Percentiles rank a stretch among this genome's conserved stretches.
These are phyloP conservation scores for Hylaea fasciaria DNA, from an alignment of 2,888 invertebrate species.

Conservation along the genomic window DNA sequence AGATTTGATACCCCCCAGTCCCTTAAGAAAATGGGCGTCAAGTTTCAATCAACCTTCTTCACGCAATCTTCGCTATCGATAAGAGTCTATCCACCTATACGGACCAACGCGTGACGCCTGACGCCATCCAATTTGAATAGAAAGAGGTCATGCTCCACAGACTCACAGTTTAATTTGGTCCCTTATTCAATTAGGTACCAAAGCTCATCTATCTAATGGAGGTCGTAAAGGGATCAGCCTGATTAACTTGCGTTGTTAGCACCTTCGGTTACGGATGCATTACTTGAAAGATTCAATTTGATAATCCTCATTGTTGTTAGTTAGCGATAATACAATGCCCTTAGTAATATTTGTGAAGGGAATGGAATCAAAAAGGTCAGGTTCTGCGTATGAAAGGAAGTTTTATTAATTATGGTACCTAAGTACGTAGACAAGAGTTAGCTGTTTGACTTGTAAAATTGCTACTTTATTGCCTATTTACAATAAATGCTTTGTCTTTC, in stretches of 20 bases:
- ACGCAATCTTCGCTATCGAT: constrained; percentile 63
- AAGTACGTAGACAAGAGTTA: no score
- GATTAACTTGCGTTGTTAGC: constrained; percentile 78
- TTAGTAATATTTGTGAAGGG: constrained; percentile 30
- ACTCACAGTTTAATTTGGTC: constrained; percentile 75
- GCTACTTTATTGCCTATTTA: no score
- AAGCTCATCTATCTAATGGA: constrained; percentile 77
- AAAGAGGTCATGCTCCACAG: constrained; percentile 75
- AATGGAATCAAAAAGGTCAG: constrained; percentile 14
- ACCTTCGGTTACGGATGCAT: constrained; percentile 56
- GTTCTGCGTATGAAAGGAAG: not conserved
- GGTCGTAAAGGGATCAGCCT: constrained; percentile 77
- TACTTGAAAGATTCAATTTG: constrained; percentile 59
- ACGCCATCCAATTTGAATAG: constrained; percentile 78
- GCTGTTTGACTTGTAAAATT: no score
- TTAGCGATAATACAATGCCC: constrained; percentile 37
- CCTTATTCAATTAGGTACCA: constrained; percentile 81
- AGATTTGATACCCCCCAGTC: constrained; percentile 24
- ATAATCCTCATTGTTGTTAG: constrained; percentile 43
- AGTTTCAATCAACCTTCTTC: constrained; percentile 58
- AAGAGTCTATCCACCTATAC: constrained; percentile 57
- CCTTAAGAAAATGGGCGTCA: constrained; percentile 40
- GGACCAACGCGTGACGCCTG: constrained; percentile 61
- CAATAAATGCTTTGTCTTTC: no score
- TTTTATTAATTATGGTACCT: constrained; percentile 4